Evolutionary conservation across 2,888 invertebrate species (phyloP), one percentile per base, ranked within the genome.

Genomic region (Dioctria linearis): DNA sequence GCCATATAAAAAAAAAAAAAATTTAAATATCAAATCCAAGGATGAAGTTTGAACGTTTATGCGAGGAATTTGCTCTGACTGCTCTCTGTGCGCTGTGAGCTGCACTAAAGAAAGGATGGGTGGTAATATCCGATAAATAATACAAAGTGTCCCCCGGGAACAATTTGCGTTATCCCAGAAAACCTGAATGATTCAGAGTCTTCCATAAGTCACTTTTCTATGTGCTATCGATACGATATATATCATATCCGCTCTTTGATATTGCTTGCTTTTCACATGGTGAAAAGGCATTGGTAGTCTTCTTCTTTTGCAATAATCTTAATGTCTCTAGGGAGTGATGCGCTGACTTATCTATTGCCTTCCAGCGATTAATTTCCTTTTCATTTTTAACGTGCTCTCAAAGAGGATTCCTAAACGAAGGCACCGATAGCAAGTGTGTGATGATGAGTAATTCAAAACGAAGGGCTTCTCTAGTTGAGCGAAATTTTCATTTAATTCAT

Each of bases 101-200:
- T 69, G 69, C 51, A 67, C 67, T 46, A 39, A 39, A 51, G 51
- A 69, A 25, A 69, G 69, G 49, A 51, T 69, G 78, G 66, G 49
- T 63, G 57, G 73, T 76, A 80, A 80, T 80, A 80, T 80, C 80
- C 67, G 80, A 80, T 80, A 80, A 80, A 80, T 80, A 80, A 80
- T 80, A 80, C 66, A 67, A 80, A 80, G 51, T 76, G 80, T 73
- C 67, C 73, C 80, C 66, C 66, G 76, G 76, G 80, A 76, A 67
- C 43, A 37, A 46, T 57, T 66, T 79, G 11, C 61, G 46, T 40
- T 46, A 51, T 11, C 39, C 51, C 51, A 9, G 69, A 13, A 13
- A 25, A 5, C 39, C 61, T 61, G 25, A 25, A 39, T 61, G 6
- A 13, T 61, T 25, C 51, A 13, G 46, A 69, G 69, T 51, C 49